A percentile compares a stretch with the other conserved stretches of the same genome.
These are phyloP conservation scores for Bombus pyrosoma DNA, from an alignment of 1,140 invertebrate genomes.

Conservation along the genomic window DNA sequence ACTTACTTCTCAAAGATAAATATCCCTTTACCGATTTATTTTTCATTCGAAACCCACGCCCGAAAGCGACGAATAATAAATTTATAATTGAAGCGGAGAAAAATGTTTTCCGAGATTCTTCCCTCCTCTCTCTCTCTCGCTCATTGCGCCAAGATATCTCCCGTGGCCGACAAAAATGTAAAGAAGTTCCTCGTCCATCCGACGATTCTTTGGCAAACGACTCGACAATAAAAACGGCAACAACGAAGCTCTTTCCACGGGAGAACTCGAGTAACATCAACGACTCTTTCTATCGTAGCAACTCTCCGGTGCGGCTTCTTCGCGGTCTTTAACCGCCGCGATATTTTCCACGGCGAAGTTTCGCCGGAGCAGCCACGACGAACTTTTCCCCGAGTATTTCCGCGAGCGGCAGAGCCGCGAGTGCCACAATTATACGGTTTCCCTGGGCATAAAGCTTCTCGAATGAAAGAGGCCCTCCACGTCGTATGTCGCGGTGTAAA, in stretches of 20 bases:
- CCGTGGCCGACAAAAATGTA: neutral
- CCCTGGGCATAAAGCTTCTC: slow-evolving; percentile 25
- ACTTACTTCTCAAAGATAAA: neutral
- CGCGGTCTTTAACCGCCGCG: slow-evolving; percentile 40
- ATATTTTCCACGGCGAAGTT: slow-evolving; percentile 50
- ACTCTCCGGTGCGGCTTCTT: slow-evolving; percentile 37
- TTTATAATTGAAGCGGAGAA: neutral
- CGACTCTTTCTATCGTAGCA: neutral
- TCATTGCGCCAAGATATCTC: neutral
- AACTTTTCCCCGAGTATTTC: slow-evolving; percentile 58
- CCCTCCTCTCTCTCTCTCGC: neutral
- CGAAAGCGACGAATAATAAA: neutral
- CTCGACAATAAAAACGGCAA: slow-evolving; percentile 7
- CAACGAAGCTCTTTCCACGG: neutral
- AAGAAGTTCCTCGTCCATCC: neutral
- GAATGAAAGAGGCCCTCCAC: slow-evolving; percentile 14
- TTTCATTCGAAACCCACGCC: neutral
- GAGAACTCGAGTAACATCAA: neutral
- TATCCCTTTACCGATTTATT: neutral
- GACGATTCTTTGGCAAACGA: slow-evolving; percentile 1
- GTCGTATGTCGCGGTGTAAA: slow-evolving; percentile 38
- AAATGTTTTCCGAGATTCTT: neutral
- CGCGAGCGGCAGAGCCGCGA: slow-evolving; percentile 17
- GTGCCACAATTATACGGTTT: slow-evolving; percentile 61
- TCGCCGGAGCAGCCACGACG: slow-evolving; percentile 25